phyloP scores from a whole-genome alignment of 2,888 invertebrate genomes.

The Folsomia candida region DNA sequence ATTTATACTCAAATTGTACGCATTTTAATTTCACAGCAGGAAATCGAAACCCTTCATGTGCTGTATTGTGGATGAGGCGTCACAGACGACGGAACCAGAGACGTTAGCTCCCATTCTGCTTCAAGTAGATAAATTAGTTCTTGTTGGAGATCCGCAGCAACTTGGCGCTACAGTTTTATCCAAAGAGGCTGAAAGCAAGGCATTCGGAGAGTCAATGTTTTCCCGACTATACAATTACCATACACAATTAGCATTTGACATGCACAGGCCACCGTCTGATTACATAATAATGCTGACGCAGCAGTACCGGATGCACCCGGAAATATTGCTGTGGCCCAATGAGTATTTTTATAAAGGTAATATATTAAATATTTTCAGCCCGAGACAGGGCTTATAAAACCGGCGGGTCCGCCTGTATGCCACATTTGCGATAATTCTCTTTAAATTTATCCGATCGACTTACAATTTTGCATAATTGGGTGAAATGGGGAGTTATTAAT shows the following conservation, averaged over 20 bases:
- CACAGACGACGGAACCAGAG: conserved; percentile 81
- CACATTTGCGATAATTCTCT: too few relatives aligned
- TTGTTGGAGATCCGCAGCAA: conserved; percentile 86
- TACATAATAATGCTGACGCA: conserved; percentile 62
- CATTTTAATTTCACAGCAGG: neutral
- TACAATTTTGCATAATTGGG: too few relatives aligned
- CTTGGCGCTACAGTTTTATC: conserved; percentile 77
- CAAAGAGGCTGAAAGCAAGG: conserved; percentile 69
- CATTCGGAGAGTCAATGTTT: conserved; percentile 74
- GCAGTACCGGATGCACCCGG: conserved; percentile 84
- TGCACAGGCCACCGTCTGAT: conserved; percentile 56
- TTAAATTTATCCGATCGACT: too few relatives aligned
- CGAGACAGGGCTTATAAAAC: neutral
- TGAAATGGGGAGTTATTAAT: too few relatives aligned
- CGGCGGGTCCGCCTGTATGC: too few relatives aligned
- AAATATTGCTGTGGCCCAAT: conserved; percentile 78
- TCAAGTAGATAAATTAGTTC: conserved; percentile 69
- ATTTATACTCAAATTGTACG: too few relatives aligned
- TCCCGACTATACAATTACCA: conserved; percentile 63
- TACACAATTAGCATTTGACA: too few relatives aligned
- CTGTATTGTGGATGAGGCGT: conserved; percentile 84
- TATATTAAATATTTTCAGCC: too few relatives aligned
- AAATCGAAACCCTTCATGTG: conserved; percentile 57
- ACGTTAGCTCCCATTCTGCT: conserved; percentile 74
- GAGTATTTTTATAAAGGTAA: conserved; percentile 65